Evolutionary conservation across 2,113 vertebrate genomes (phyloP), one percentile per base, ranked within the genome.

Genomic region (Candoia aspera): DNA sequence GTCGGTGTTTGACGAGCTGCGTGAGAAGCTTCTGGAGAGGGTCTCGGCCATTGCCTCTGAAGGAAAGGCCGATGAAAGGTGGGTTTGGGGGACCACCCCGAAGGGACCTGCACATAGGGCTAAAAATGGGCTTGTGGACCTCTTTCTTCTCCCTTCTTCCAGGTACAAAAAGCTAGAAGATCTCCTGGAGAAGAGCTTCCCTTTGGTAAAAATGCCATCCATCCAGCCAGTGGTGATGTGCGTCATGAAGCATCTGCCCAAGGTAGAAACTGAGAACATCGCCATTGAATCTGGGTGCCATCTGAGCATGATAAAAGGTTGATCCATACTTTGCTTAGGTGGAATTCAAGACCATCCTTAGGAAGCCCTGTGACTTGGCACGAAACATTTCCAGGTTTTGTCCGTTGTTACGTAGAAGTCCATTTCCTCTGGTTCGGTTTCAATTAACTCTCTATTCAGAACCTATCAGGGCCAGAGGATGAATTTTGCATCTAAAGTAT

Each of bases 201-300:
- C 99, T 0, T 93, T 99, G 54, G 99, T 99, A 88, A 99, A 99
- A 96, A 99, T 99, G 98, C 98, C 99, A 0, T 99, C 99, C 0
- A 98, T 99, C 92, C 99, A 99, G 96, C 99, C 99, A 0, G 99
- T 99, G 86, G 99, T 99, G 21, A 99, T 99, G 99, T 99, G 99
- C 86, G 99, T 99, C 93, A 98, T 99, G 97, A 99, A 99, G 89
- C 99, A 99, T 94, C 94, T 99, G 83, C 99, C 99, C 55, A 99
- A 99, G 98, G 99, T 97, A 88, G 89, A 68, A 68, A 68, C 64
- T n/a, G n/a, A 33, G 64, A 68, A 68, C 13, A 8, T 24, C 49
- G 11, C 49, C 8, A 9, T 58, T 73, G 15, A 6, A 21, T 23
- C 10, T 46, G 26, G 21, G 13, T 6, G 4, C 26, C 15, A 1